A percentile compares a stretch with the other conserved stretches of the same genome.
phyloP scores from a whole-genome alignment of 2,797 vertebrate genomes.

The Brotula barbata region DNA sequence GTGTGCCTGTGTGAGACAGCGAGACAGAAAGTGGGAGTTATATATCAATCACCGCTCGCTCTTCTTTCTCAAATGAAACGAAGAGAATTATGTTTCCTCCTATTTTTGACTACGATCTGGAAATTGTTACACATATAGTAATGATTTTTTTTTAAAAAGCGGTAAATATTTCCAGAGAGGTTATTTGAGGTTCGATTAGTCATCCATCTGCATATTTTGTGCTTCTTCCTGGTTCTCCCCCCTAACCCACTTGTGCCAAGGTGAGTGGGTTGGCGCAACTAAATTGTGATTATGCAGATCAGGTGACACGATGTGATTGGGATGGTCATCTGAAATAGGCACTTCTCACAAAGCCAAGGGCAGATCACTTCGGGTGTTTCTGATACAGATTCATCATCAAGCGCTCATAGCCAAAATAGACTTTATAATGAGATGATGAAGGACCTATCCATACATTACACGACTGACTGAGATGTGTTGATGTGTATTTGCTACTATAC shows the following conservation, averaged over 20 bases:
- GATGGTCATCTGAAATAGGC: slow-evolving; percentile 18
- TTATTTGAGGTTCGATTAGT: background rate
- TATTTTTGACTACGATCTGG: background rate
- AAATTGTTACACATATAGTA: background rate
- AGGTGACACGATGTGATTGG: background rate
- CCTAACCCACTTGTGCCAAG: slow-evolving; percentile 2
- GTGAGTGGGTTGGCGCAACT: background rate
- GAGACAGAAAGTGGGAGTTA: background rate
- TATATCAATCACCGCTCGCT: background rate
- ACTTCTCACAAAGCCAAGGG: slow-evolving; percentile 34
- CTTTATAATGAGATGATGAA: too few relatives aligned
- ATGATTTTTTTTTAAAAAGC: too few relatives aligned
- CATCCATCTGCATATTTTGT: background rate
- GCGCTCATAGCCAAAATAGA: background rate
- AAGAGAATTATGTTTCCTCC: background rate
- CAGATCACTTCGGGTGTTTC: background rate
- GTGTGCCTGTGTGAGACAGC: background rate
- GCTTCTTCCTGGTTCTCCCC: background rate
- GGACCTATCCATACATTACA: too few relatives aligned
- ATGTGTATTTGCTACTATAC: too few relatives aligned
- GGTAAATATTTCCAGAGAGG: background rate
- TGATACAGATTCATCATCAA: background rate
- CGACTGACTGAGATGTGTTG: too few relatives aligned
- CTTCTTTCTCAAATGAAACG: background rate
- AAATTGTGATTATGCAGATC: slow-evolving; percentile 20